These are phyloP conservation scores for Diabrotica virgifera DNA, from an alignment of 1,140 invertebrate genomes.

Conservation along the genomic window DNA sequence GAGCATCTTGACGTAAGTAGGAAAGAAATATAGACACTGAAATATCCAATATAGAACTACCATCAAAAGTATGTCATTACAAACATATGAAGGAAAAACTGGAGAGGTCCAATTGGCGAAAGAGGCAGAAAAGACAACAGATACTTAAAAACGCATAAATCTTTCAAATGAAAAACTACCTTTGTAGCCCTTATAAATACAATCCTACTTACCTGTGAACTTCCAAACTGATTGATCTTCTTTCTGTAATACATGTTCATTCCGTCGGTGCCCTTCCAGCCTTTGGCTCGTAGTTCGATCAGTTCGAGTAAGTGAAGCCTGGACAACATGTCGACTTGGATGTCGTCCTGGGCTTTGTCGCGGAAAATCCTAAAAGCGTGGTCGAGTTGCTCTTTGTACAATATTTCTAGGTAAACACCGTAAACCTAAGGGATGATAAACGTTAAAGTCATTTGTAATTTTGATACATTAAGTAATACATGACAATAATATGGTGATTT, in stretches of 20 bases:
- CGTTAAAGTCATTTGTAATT: too few relatives aligned
- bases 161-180: background rate
- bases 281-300: conserved; percentile 82
- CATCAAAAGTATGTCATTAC: too few relatives aligned
- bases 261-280: conserved; percentile 77
- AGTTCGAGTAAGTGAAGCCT: conserved; percentile 82
- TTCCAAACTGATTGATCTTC: conserved; percentile 64
- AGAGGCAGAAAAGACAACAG: too few relatives aligned
- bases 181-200: background rate
- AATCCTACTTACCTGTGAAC: conserved; percentile 31
- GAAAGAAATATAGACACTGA: too few relatives aligned
- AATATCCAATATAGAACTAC: too few relatives aligned
- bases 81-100: too few relatives aligned
- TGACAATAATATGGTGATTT: too few relatives aligned
- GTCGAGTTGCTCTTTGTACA: conserved; percentile 61
- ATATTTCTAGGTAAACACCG: conserved; percentile 46
- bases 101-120: too few relatives aligned
- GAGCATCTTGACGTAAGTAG: too few relatives aligned
- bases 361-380: conserved; percentile 78
- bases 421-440: conserved; percentile 39
- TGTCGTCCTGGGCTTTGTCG: conserved; percentile 80
- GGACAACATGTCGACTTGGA: conserved; percentile 71
- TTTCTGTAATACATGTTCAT: conserved; percentile 80
- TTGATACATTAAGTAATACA: too few relatives aligned
- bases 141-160: too few relatives aligned